Base-by-base conservation (phyloP, 2,113 vertebrate genomes). In the Ictalurus furcatus region DNA sequence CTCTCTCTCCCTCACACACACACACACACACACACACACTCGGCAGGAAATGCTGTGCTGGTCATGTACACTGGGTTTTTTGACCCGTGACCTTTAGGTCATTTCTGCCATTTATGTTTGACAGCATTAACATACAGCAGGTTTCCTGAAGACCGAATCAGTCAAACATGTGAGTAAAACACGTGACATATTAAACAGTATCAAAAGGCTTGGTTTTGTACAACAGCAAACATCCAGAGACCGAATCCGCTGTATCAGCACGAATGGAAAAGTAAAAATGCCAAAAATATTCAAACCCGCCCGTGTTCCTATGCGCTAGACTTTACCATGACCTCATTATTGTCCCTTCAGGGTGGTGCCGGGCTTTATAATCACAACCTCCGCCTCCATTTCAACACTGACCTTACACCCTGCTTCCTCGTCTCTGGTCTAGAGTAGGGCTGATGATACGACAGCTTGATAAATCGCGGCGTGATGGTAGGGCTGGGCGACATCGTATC, bases 271-370 rank as follows among this genome's bases (percentile, higher is more conserved):
- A 7, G 30, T 16, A 71, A 6, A 30, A 16, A 30, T 2, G 5
- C 7, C 17, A 1, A 30, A 6, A 34, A 34, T 7, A 5, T 28
- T 28, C 6, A 2, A 78, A 28, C 28, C 13, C 23, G 23, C 12
- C 12, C 4, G 13, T 14, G 25, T 79, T 52, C 12, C 4, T n/a
- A 25, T 0, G 23, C 23, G 6, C 76, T 52, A 28, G 76, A 52
- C 3, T 67, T 71, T 61, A 67, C 37, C 0, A 37, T 13, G 69
- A 65, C 34, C 74, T 52, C 21, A 59, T 19, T 81, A 23, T 54
- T 54, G 84, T 71, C 71, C 44, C 44, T 71, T 54, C 63, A 30
- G 65, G 65, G 84, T 85, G 63, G 65, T 54, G 44, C 84, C 21
- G 48, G 71, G 84, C 23, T 71, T 71, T 30, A 71, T 23, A 30